phyloP scores from a whole-genome alignment of 2,113 vertebrate genomes.

The Sorex araneus region DNA sequence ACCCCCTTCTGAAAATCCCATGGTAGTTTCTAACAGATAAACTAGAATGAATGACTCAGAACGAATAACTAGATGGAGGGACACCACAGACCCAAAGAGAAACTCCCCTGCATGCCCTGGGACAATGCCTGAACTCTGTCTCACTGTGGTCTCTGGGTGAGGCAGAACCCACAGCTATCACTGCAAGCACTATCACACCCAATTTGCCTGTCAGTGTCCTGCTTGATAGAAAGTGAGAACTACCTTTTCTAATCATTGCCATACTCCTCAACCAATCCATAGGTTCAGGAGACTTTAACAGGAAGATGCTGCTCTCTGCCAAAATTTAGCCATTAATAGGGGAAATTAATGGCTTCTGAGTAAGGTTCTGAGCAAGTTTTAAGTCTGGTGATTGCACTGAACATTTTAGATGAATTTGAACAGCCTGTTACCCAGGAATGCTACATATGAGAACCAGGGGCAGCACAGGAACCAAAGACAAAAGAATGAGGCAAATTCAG shows the following conservation, averaged over 20 bases:
- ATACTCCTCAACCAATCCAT: not conserved
- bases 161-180: fast-evolving
- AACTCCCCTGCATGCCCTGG: not conserved
- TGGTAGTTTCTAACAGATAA: not conserved
- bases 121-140: not conserved
- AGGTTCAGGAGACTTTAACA: not conserved
- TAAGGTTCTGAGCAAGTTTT: not conserved
- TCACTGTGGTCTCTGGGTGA: not conserved
- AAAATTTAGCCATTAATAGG: not conserved
- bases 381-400: not conserved
- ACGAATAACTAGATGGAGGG: not conserved
- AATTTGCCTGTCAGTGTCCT: not conserved
- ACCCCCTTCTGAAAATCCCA: not conserved
- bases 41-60: not conserved
- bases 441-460: not conserved
- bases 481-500: not conserved
- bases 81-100: not conserved
- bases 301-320: not conserved
- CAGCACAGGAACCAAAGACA: not conserved
- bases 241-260: not conserved
- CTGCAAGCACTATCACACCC: not conserved
- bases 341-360: not conserved
- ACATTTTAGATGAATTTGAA: not conserved
- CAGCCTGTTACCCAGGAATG: not conserved
- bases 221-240: not conserved